Evolutionary conservation across 2,888 invertebrate species (phyloP), one percentile per base, ranked within the genome.

Genomic region (Myopa testacea): DNA sequence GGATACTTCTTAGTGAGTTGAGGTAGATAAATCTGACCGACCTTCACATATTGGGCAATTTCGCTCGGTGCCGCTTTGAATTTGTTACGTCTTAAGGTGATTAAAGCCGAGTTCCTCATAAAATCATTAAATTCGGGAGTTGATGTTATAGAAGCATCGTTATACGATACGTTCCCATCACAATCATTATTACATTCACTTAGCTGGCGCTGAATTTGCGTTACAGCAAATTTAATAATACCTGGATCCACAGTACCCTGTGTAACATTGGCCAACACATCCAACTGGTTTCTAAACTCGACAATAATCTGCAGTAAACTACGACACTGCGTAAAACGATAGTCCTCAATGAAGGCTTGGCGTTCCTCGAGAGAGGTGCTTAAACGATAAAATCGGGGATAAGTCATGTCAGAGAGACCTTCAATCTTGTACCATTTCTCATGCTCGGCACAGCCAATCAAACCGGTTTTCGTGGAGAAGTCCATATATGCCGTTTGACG

Each of bases 341-440:
- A 65, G 16, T 65, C 65, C 4, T 65, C 65, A 19, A 83, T 83
- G 62, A 88, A 88, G 4, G 81, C 82, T 4, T 80, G 58, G 45
- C 85, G 84, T 14, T 87, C 88, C 58, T 87, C 86, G 38, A 79
- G 83, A 19, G 81, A 83, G 14, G 78, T 81, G 10, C 81, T 81
- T 16, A 88, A 68, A 3, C 83, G 82, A 81, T 85, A 86, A 73
- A 94, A 93, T 7, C 95, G 91, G 0, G 96, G 96, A 84, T 92
- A 93, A 77, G 92, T 92, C 37, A 94, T 92, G 83, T 85, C 85
- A 38, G 85, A 82, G 8, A 86, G 80, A 6, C 84, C 85, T 7
- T 85, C 82, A 62, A 86, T 84, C 5, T 83, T 83, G 72, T 84
- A 83, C 86, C 86, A 88, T 14, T 85, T 83, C 58, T 85, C 83